These are phyloP conservation scores for Cebus imitator DNA, from an alignment of 2,113 vertebrate genomes.

Conservation along the genomic window DNA sequence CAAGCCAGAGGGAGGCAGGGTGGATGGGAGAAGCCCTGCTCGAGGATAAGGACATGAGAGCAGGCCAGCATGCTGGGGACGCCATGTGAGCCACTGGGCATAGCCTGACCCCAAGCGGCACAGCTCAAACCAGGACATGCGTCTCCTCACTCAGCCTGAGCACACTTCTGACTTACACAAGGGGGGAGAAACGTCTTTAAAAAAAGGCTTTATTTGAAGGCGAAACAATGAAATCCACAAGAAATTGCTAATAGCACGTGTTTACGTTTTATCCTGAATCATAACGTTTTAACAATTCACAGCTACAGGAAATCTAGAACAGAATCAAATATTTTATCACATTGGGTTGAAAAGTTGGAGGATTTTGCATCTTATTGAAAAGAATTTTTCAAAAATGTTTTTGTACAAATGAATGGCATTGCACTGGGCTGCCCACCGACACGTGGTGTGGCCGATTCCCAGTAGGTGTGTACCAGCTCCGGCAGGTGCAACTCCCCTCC, in stretches of 20 bases:
- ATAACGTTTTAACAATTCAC: constrained; percentile 79
- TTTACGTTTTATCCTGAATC: constrained; percentile 65
- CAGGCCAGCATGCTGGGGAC: accelerated
- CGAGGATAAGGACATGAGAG: not conserved
- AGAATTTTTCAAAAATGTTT: constrained; percentile 65
- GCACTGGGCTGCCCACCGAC: not conserved
- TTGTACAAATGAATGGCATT: constrained; percentile 68
- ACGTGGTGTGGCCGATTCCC: not conserved
- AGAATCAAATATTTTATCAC: constrained; percentile 70
- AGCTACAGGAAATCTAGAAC: constrained; percentile 81
- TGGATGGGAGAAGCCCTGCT: not conserved
- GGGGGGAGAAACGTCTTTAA: constrained; percentile 2
- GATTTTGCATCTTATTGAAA: constrained; percentile 58
- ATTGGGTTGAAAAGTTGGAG: constrained; percentile 35
- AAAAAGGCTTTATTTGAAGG: constrained; percentile 85
- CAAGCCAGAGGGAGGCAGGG: accelerated
- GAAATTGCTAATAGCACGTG: constrained; percentile 74
- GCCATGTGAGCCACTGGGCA: not conserved
- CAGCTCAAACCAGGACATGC: not conserved
- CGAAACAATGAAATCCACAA: constrained; percentile 85
- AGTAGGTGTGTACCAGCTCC: not conserved
- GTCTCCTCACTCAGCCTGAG: not conserved
- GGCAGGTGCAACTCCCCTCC: not conserved
- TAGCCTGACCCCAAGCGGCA: not conserved
- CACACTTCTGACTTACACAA: not conserved